Base-by-base conservation (phyloP, 2,797 vertebrate species). In the Neosilurus hyrtlii region DNA sequence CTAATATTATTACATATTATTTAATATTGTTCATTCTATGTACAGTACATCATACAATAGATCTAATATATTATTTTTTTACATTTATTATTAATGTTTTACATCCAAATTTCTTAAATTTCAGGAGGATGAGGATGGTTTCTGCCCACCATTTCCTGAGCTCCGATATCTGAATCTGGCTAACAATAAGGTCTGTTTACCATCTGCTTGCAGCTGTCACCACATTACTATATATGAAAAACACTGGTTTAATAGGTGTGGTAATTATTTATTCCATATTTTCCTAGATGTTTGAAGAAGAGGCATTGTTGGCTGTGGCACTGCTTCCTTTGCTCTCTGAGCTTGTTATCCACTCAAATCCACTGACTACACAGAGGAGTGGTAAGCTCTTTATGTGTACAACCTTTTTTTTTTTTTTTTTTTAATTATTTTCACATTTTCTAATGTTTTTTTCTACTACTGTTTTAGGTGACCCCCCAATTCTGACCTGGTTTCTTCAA, bases 261-360 rank as follows among this genome's bases (percentile, higher is more conserved):
- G 85, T 67, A 24, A 82, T 77, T 79, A 73, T 52, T 51, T 51
- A 22, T 63, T 70, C 79, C 9, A 52, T 77, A 4, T 76, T 80
- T 80, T 79, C 9, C 75, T 91, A 98, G 97, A 95, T 98, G 0
- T 9, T 84, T 0, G 90, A 93, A 5, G 96, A 98, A 87, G 94
- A 96, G 78, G 93, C 94, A 0, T 85, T 97, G 86, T 82, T 97
- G 76, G 93, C 95, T 0, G 93, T 89, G 20, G 93, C 94, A 86
- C 91, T 96, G 83, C 96, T 97, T 89, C 96, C 94, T 0, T 91
- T 88, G 71, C 95, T 97, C 79, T 85, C 57, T 18, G 93, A 97
- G 89, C 90, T 97, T 43, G 88, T 94, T 20, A 95, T 97, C 84
- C 91, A 94, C 84, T 94, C 93, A 89, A 98, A 98, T 90, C 96